Percentiles rank a stretch among this genome's conserved stretches.
Evolutionary conservation across 1,140 invertebrate genomes (phyloP).

Genomic region (Cecropterus lyciades): DNA sequence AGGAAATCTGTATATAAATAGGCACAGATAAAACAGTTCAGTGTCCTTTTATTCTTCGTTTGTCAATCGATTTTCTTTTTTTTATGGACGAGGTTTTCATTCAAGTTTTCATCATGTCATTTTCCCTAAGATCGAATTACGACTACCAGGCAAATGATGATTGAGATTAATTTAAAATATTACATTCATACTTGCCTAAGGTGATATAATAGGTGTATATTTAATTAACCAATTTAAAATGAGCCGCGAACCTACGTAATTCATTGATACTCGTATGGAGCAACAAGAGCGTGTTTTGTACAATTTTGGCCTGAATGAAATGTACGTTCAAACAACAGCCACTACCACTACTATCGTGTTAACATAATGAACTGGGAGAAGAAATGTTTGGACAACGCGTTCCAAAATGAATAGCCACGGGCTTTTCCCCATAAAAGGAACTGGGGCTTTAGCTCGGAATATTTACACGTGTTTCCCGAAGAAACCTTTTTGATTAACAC

Average conservation of each 20-base stretch:
- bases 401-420: slow-evolving; percentile 56
- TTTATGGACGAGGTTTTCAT: too few species aligned
- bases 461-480: slow-evolving; percentile 31
- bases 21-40: too few species aligned
- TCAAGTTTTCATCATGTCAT: too few species aligned
- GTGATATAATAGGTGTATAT: background rate
- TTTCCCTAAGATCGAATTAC: too few species aligned
- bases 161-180: too few species aligned
- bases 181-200: background rate
- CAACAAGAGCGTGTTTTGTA: slow-evolving; percentile 19
- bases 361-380: slow-evolving; percentile 52
- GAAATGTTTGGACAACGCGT: slow-evolving; percentile 63
- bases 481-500: slow-evolving; percentile 37
- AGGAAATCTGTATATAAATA: too few species aligned
- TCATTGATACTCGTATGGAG: slow-evolving; percentile 8
- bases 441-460: slow-evolving; percentile 26
- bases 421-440: slow-evolving; percentile 40
- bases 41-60: too few species aligned
- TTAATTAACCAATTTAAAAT: slow-evolving; percentile 2
- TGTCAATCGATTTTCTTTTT: too few species aligned
- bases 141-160: too few species aligned
- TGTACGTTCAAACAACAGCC: slow-evolving; percentile 42
- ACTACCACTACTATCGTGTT: slow-evolving; percentile 46
- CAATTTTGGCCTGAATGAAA: slow-evolving; percentile 45
- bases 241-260: background rate